Percentiles rank a stretch among this genome's conserved stretches.
phyloP scores from a whole-genome alignment of 2,113 vertebrate species.

The Zosterops borbonicus region DNA sequence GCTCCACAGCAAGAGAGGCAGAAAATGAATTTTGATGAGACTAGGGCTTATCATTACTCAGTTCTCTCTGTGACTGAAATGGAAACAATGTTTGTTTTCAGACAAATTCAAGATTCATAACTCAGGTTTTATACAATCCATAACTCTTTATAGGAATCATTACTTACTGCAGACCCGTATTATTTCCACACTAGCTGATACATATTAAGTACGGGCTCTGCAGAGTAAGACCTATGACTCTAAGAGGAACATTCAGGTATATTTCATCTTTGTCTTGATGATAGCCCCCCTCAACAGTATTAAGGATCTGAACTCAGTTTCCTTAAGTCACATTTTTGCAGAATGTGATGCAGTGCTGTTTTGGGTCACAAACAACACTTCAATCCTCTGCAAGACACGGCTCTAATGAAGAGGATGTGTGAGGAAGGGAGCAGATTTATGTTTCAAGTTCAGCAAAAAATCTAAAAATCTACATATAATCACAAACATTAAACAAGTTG shows the following conservation, averaged over 20 bases:
- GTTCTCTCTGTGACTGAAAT: conserved; percentile 26
- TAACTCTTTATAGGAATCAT: not conserved
- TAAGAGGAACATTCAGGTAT: not conserved
- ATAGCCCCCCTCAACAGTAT: not conserved
- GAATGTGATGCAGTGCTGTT: accelerated
- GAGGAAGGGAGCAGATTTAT: not conserved
- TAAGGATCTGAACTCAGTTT: not conserved
- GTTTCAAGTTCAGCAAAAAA: not conserved
- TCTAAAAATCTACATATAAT: not conserved
- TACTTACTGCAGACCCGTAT: not conserved
- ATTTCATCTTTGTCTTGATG: not conserved
- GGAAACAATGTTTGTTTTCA: conserved; percentile 53
- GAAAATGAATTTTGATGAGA: conserved; percentile 56
- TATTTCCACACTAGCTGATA: not conserved
- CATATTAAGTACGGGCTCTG: not conserved
- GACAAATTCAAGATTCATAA: conserved; percentile 28
- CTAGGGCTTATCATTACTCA: not conserved
- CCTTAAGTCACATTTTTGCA: not conserved
- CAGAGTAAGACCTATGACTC: not conserved
- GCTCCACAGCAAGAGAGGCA: conserved; percentile 27
- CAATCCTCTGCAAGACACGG: not conserved
- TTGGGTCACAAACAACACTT: not conserved
- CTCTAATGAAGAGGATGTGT: not conserved
- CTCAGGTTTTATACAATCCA: not conserved
- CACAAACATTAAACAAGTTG: not conserved